A percentile compares a stretch with the other conserved stretches of the same genome.
Conservation (phyloP, 2,113 vertebrate genomes). For the Ursus arctos region DNA sequence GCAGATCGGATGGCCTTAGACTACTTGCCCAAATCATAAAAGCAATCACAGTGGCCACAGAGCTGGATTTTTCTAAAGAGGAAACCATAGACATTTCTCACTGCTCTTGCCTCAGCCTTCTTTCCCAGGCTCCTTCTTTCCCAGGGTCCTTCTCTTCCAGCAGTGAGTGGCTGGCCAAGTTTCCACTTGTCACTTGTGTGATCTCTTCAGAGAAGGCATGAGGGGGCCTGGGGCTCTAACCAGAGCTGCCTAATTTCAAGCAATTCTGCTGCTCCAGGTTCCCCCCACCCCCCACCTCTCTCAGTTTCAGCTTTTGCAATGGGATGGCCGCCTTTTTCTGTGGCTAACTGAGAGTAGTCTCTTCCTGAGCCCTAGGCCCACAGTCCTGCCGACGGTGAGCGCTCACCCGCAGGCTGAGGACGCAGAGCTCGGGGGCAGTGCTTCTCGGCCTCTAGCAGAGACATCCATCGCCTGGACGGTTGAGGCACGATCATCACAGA, state of each 20-base stretch:
- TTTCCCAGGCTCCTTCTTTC: neutral
- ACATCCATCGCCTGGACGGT: constrained; percentile 67
- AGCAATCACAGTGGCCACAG: neutral
- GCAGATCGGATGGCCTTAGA: neutral
- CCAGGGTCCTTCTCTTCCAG: neutral
- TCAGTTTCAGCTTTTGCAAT: neutral
- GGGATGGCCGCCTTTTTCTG: neutral
- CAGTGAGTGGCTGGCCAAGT: neutral
- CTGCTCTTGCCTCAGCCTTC: neutral
- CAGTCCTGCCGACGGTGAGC: neutral
- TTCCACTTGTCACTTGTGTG: neutral
- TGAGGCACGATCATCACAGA: constrained; percentile 44
- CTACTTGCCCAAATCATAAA: neutral
- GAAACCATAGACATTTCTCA: neutral
- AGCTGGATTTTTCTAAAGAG: neutral
- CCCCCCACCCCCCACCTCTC: neutral
- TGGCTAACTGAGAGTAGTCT: neutral
- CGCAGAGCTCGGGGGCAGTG: neutral
- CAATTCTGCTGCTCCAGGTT: constrained; percentile 5
- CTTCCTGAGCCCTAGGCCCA: neutral
- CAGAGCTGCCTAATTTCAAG: neutral
- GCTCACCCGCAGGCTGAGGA: constrained; percentile 53
- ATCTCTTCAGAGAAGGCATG: neutral
- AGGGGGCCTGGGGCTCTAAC: neutral
- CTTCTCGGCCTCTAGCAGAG: constrained; percentile 50